Conservation (phyloP, 1,140 invertebrate genomes). For the Oscheius sp. region DNA sequence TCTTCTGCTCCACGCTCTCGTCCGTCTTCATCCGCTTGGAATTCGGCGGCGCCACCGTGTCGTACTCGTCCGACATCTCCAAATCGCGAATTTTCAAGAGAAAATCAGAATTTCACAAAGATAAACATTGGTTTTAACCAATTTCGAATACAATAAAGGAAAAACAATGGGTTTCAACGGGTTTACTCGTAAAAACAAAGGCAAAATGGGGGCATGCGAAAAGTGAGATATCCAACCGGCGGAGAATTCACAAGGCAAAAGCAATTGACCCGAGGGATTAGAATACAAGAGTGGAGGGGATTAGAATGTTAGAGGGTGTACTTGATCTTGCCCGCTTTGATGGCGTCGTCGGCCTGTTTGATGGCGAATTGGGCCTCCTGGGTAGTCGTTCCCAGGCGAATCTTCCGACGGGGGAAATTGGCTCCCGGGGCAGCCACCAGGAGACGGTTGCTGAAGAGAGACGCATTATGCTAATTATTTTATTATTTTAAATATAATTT, state of each 20-base stretch:
- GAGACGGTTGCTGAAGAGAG: neutral
- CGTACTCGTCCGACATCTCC: slow-evolving; percentile 32
- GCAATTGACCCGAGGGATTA: too few relatives aligned
- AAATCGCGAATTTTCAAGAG: neutral
- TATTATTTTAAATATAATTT: neutral
- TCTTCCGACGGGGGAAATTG: neutral
- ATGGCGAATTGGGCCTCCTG: neutral
- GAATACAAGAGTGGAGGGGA: too few relatives aligned
- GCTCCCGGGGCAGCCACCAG: neutral
- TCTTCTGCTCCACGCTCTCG: slow-evolving; percentile 32
- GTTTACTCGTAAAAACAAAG: too few relatives aligned
- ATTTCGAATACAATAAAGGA: too few relatives aligned
- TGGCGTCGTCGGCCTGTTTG: slow-evolving; percentile 1
- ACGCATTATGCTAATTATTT: too few relatives aligned
- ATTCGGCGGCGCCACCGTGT: slow-evolving; percentile 23
- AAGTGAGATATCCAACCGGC: too few relatives aligned
- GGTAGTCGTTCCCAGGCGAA: neutral
- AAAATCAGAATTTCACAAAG: slow-evolving; percentile 3
- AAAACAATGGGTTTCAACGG: too few relatives aligned
- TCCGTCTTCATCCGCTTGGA: slow-evolving; percentile 43
- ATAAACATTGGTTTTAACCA: too few relatives aligned
- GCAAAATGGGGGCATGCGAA: too few relatives aligned
- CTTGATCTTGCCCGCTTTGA: neutral
- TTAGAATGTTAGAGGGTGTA: too few relatives aligned
- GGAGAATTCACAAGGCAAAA: too few relatives aligned